A percentile compares a stretch with the other conserved stretches of the same genome.
Conservation (phyloP, 2,797 vertebrate genomes). For the Xiphophorus birchmanni region DNA sequence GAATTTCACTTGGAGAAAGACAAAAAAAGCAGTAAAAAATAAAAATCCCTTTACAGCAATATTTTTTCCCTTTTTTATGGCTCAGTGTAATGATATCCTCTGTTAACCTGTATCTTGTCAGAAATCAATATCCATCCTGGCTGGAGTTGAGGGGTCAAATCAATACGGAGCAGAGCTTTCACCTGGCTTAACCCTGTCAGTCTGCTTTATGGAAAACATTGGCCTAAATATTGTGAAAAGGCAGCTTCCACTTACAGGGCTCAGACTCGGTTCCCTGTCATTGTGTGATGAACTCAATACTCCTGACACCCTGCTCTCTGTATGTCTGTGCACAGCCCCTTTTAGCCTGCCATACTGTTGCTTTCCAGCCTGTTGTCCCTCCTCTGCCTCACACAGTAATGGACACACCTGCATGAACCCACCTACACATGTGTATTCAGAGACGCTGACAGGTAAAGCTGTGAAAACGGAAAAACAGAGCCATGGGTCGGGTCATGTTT, state of each 20-base stretch:
- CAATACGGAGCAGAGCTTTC: constrained; percentile 27
- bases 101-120: background rate
- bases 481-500: constrained; percentile 15
- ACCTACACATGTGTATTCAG: constrained; percentile 15
- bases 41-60: background rate
- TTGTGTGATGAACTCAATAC: constrained; percentile 38
- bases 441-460: constrained; percentile 15
- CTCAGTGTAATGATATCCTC: constrained; percentile 4
- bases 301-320: constrained; percentile 22
- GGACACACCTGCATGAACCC: constrained; percentile 3
- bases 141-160: constrained; percentile 13
- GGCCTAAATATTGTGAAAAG: constrained; percentile 16
- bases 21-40: background rate
- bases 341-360: constrained; percentile 49
- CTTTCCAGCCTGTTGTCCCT: constrained; percentile 42
- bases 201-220: constrained; percentile 32
- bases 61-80: background rate
- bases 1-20: background rate
- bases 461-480: constrained; percentile 20
- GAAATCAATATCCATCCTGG: constrained; percentile 18
- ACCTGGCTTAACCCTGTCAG: constrained; percentile 42
- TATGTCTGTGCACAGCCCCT: constrained; percentile 39
- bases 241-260: constrained; percentile 54
- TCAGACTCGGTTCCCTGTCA: constrained; percentile 54
- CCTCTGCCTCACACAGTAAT: constrained; percentile 27